Percentiles rank a stretch among this genome's conserved stretches.
Conservation (phyloP, 1,140 invertebrate genomes). For the Episyrphus balteatus region DNA sequence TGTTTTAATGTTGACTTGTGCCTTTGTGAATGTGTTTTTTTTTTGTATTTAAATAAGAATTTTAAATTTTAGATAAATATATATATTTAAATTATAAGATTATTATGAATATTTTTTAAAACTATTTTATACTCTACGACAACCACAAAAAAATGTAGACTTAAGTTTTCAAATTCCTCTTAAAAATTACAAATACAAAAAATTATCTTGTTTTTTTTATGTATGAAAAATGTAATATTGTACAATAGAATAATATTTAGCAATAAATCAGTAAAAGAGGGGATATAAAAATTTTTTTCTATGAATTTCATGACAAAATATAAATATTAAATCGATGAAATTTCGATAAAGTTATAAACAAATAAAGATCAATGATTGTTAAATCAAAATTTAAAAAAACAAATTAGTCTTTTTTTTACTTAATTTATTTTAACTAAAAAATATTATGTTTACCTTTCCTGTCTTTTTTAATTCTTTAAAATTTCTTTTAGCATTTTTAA, state of each 20-base stretch:
- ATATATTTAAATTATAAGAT: constrained; percentile 2
- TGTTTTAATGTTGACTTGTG: constrained; percentile 37
- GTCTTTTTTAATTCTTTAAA: neutral
- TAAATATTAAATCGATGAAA: neutral
- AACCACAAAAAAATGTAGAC: constrained; percentile 2
- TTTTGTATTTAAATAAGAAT: constrained; percentile 18
- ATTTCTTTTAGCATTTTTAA: neutral
- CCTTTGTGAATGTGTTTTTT: constrained; percentile 20
- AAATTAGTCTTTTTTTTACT: neutral
- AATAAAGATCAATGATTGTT: constrained; percentile 7
- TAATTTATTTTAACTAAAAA: too few relatives aligned
- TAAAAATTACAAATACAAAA: too few relatives aligned
- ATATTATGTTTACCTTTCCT: neutral
- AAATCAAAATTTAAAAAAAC: constrained; percentile 1
- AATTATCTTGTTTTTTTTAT: too few relatives aligned
- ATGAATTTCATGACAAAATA: too few relatives aligned
- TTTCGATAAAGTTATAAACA: neutral
- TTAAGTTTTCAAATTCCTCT: constrained; percentile 15
- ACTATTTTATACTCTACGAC: neutral
- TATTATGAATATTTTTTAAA: constrained; percentile 2
- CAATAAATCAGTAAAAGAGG: too few relatives aligned
- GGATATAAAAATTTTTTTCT: too few relatives aligned
- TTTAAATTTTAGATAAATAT: neutral
- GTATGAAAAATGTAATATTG: too few relatives aligned
- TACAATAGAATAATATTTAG: too few relatives aligned